Conservation (phyloP, 1,140 invertebrate genomes). For the Acromyrmex charruanus region DNA sequence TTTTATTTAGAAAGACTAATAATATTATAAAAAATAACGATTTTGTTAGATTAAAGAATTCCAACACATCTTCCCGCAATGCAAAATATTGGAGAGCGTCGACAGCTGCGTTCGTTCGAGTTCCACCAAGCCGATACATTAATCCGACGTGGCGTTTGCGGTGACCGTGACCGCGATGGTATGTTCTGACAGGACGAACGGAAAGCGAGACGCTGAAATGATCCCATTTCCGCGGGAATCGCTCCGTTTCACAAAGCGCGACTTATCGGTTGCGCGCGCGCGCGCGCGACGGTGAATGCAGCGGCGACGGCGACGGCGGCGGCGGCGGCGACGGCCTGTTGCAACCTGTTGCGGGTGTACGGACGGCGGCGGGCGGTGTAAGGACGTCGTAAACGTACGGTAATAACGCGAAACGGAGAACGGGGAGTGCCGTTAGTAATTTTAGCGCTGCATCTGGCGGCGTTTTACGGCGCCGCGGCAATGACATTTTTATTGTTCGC, state of each 20-base stretch:
- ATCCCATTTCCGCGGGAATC: constrained; percentile 73
- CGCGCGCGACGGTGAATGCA: constrained; percentile 70
- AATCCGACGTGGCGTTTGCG: constrained; percentile 37
- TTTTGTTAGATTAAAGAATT: neutral
- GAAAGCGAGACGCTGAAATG: constrained; percentile 65
- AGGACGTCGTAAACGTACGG: constrained; percentile 76
- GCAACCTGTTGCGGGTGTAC: constrained; percentile 75
- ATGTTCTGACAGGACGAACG: constrained; percentile 54
- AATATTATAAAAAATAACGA: neutral
- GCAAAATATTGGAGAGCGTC: neutral
- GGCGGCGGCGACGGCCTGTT: constrained; percentile 13
- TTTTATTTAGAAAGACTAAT: neutral
- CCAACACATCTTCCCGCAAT: neutral
- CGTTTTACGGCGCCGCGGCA: constrained; percentile 57
- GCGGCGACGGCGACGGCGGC: neutral
- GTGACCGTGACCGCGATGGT: neutral
- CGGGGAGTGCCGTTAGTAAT: constrained; percentile 71
- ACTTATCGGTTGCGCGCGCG: constrained; percentile 73
- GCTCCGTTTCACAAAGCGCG: constrained; percentile 69
- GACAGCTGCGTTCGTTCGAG: neutral
- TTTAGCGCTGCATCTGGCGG: constrained; percentile 64
- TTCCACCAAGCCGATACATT: constrained; percentile 12
- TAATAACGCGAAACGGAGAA: constrained; percentile 73
- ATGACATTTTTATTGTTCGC: constrained; percentile 65
- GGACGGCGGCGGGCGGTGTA: constrained; percentile 54